These are phyloP conservation scores for Trissolcus japonicus DNA, from an alignment of 2,888 invertebrate genomes.

Conservation along the genomic window DNA sequence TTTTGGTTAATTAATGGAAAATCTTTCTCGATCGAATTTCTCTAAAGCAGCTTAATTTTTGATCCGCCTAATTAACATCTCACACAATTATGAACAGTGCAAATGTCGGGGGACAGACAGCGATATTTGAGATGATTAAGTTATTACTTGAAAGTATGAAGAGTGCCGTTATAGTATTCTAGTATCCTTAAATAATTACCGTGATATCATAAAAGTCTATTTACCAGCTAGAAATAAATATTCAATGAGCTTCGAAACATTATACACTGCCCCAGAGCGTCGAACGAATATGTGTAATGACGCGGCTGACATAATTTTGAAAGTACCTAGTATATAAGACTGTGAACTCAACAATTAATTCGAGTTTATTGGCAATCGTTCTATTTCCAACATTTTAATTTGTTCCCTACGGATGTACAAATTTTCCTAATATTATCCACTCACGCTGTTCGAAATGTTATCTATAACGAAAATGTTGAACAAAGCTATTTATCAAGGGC, in stretches of 20 bases:
- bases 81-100: conserved; percentile 19
- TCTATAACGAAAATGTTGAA: conserved; percentile 1
- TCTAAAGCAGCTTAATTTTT: no score
- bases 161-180: conserved; percentile 24
- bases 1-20: no score
- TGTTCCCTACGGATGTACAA: no score
- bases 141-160: conserved; percentile 38
- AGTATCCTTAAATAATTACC: conserved; percentile 38
- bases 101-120: conserved; percentile 33
- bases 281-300: conserved; percentile 29
- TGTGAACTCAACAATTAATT: background rate
- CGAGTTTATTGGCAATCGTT: background rate
- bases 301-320: conserved; percentile 49
- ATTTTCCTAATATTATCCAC: no score
- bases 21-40: no score
- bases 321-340: conserved; percentile 49
- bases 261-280: conserved; percentile 51
- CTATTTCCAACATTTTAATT: background rate
- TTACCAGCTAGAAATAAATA: conserved; percentile 45
- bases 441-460: no score
- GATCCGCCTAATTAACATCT: no score
- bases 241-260: conserved; percentile 51
- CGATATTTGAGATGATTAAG: conserved; percentile 29
- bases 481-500: conserved; percentile 1
- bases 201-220: conserved; percentile 46